A percentile compares a stretch with the other conserved stretches of the same genome.
These are phyloP conservation scores for Epizoanthus ramosus DNA, from an alignment of 92 coral and sea anemone genomes.

Conservation along the genomic window DNA sequence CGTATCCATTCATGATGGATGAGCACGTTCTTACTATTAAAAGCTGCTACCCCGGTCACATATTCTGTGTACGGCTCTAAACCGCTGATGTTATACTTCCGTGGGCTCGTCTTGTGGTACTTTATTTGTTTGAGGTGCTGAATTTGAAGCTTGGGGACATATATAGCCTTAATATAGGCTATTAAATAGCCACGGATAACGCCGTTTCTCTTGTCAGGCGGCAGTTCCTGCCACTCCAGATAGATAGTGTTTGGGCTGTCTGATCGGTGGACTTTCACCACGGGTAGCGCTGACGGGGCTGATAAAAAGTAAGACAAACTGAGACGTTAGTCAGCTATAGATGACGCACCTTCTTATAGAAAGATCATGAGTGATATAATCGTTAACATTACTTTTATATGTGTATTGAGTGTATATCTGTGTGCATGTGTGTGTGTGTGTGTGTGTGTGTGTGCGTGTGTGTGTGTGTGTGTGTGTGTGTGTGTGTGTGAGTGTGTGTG, in stretches of 20 bases:
- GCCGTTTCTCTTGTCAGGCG: conserved; percentile 38
- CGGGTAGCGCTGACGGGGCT: conserved; percentile 15
- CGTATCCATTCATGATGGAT: background rate
- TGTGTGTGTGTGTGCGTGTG: too few species aligned
- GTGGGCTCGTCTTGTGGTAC: background rate
- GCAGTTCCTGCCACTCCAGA: conserved; percentile 42
- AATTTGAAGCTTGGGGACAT: too few species aligned
- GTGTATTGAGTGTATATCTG: too few species aligned
- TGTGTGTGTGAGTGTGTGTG: too few species aligned
- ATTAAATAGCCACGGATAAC: conserved; percentile 45
- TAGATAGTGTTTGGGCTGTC: conserved; percentile 15
- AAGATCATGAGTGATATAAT: too few species aligned
- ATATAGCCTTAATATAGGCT: conserved; percentile 2
- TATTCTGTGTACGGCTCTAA: conserved; percentile 6
- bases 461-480: too few species aligned
- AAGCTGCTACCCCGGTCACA: background rate
- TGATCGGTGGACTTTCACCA: background rate
- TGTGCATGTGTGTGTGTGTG: too few species aligned
- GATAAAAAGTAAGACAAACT: background rate
- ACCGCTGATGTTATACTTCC: background rate
- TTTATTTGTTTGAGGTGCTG: background rate
- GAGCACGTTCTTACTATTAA: background rate
- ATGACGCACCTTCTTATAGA: too few species aligned
- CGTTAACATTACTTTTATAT: too few species aligned
- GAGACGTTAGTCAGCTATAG: too few species aligned